phyloP scores from a whole-genome alignment of 2,113 vertebrate species.

The Chroicocephalus ridibundus region DNA sequence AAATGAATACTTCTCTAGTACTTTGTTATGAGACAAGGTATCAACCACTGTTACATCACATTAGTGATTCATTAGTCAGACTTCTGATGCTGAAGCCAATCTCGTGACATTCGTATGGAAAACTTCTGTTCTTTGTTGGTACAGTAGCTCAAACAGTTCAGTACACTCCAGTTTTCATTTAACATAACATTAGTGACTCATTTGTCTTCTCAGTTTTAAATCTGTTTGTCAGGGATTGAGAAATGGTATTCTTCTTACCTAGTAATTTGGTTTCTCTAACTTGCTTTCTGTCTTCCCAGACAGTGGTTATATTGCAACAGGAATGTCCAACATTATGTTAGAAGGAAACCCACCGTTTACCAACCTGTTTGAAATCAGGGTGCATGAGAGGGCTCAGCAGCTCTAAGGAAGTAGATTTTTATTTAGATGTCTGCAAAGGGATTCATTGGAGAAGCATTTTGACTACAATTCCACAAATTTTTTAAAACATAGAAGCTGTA shows the following conservation, averaged over 20 bases:
- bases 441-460: not conserved
- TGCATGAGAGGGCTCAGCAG: not conserved
- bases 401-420: not conserved
- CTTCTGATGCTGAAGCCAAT: conserved; percentile 43
- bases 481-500: not conserved
- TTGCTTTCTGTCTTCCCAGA: not conserved
- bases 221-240: not conserved
- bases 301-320: not conserved
- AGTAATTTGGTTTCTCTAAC: not conserved
- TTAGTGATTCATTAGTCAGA: conserved; percentile 51
- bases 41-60: conserved; percentile 4
- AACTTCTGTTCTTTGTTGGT: conserved; percentile 33
- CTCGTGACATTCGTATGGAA: not conserved
- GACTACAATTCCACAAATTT: not conserved
- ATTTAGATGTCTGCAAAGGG: not conserved
- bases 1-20: conserved; percentile 1
- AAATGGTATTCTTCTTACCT: not conserved
- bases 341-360: not conserved
- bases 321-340: not conserved
- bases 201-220: conserved; percentile 9
- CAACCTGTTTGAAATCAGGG: accelerated
- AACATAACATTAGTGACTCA: conserved; percentile 22
- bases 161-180: not conserved
- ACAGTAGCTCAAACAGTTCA: conserved; percentile 34
- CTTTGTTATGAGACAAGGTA: conserved; percentile 30